These are phyloP conservation scores for Dissostichus mawsoni DNA, from an alignment of 2,113 vertebrate genomes.

Conservation along the genomic window DNA sequence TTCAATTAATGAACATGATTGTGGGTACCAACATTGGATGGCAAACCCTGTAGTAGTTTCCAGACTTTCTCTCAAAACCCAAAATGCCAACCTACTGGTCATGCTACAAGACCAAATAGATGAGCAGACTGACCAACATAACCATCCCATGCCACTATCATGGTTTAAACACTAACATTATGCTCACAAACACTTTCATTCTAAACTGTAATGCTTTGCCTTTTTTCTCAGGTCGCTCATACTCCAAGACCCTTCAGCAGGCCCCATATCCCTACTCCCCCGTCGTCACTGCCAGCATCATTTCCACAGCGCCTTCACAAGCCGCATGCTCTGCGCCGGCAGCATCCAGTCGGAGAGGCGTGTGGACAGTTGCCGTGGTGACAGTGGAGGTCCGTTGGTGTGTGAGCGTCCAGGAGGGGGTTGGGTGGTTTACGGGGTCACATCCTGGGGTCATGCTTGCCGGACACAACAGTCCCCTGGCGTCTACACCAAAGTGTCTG, in stretches of 20 bases:
- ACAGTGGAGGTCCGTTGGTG: constrained; percentile 95
- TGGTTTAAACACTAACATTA: not conserved
- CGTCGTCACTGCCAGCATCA: constrained; percentile 90
- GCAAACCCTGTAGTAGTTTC: not conserved
- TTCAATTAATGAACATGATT: too few relatives aligned
- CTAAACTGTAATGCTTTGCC: constrained; percentile 1
- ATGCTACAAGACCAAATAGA: not conserved
- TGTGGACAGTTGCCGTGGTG: constrained; percentile 96
- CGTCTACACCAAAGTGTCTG: constrained; percentile 96
- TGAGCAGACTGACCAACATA: too few relatives aligned
- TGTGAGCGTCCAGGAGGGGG: constrained; percentile 89
- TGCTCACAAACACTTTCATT: not conserved
- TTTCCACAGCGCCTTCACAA: constrained; percentile 91
- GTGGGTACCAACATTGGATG: too few relatives aligned
- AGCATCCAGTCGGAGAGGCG: constrained; percentile 84
- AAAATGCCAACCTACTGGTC: not conserved
- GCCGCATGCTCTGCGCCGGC: constrained; percentile 97
- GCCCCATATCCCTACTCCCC: constrained; percentile 90
- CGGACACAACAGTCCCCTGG: constrained; percentile 92
- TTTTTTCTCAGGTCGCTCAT: constrained; percentile 87
- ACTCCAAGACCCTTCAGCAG: constrained; percentile 96
- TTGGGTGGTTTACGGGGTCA: constrained; percentile 96
- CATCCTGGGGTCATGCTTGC: constrained; percentile 97
- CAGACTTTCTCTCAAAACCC: not conserved
- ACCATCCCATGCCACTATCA: not conserved